Evolutionary conservation across 2,888 invertebrate genomes (phyloP).

Genomic region (Dione vanillae): DNA sequence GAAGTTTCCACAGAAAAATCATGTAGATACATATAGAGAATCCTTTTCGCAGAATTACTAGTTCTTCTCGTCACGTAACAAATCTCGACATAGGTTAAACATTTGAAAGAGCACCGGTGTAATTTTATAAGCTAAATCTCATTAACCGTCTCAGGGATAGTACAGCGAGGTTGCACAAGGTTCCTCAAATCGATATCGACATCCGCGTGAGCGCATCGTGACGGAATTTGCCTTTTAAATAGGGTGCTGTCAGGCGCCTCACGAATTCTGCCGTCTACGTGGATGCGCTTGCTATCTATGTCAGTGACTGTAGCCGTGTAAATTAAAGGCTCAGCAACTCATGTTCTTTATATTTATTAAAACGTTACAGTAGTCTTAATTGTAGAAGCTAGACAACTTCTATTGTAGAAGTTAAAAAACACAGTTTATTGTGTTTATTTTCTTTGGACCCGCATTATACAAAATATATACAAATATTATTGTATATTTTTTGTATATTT

Average conservation of each 20-base stretch:
- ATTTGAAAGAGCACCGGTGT: constrained; percentile 30
- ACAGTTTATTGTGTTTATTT: no score
- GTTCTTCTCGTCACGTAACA: constrained; percentile 29
- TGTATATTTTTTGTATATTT: background rate
- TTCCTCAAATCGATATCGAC: constrained; percentile 59
- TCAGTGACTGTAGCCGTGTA: constrained; percentile 61
- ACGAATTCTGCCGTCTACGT: constrained; percentile 66
- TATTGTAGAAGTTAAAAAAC: no score
- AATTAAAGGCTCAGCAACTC: background rate
- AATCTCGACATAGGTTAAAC: constrained; percentile 16
- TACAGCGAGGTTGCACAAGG: constrained; percentile 42
- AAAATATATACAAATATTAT: no score
- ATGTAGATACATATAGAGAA: background rate
- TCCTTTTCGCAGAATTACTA: constrained; percentile 17
- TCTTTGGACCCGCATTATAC: no score
- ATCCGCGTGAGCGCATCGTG: constrained; percentile 65
- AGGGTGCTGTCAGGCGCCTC: constrained; percentile 69
- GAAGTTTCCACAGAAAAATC: background rate
- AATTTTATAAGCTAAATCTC: constrained; percentile 42
- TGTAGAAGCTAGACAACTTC: no score
- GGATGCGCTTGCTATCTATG: constrained; percentile 70
- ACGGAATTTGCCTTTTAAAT: constrained; percentile 78
- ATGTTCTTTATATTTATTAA: background rate
- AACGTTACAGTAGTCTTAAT: no score
- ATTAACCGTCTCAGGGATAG: constrained; percentile 39